A percentile compares a stretch with the other conserved stretches of the same genome.
phyloP scores from a whole-genome alignment of 2,113 vertebrate species.

The Tylochromis polylepis region DNA sequence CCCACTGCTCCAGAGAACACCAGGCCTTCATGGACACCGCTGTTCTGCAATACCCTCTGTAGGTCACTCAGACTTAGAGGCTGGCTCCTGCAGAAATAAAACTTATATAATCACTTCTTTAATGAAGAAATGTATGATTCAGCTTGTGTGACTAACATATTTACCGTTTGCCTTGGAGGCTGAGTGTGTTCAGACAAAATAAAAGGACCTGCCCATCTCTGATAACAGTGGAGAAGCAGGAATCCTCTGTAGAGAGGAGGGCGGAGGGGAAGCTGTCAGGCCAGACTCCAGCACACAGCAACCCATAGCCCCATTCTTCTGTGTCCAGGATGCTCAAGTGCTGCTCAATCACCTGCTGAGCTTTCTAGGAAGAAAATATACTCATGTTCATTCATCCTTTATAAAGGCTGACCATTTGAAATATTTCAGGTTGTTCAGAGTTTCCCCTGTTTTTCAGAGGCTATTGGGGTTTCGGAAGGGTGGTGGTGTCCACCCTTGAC shows the following conservation, averaged over 20 bases:
- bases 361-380: constrained; percentile 63
- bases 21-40: constrained; percentile 74
- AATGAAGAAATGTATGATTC: neutral
- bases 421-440: neutral
- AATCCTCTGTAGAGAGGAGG: constrained; percentile 85
- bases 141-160: neutral
- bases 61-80: constrained; percentile 87
- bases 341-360: constrained; percentile 78
- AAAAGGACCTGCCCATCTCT: constrained; percentile 87
- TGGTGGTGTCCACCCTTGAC: neutral
- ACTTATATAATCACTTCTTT: neutral
- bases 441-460: neutral
- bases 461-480: neutral
- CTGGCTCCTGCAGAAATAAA: constrained; percentile 71
- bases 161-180: constrained; percentile 81
- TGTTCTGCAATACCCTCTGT: constrained; percentile 76
- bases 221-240: constrained; percentile 81
- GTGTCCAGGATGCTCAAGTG: constrained; percentile 77
- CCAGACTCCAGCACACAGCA: constrained; percentile 89
- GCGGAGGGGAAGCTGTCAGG: constrained; percentile 85
- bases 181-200: constrained; percentile 86
- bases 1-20: constrained; percentile 70
- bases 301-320: constrained; percentile 72
- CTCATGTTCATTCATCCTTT: neutral
- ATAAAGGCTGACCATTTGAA: neutral